A percentile compares a stretch with the other conserved stretches of the same genome.
Evolutionary conservation across 1,140 invertebrate species (phyloP).

Genomic region (Pogonognathellus flavescens): DNA sequence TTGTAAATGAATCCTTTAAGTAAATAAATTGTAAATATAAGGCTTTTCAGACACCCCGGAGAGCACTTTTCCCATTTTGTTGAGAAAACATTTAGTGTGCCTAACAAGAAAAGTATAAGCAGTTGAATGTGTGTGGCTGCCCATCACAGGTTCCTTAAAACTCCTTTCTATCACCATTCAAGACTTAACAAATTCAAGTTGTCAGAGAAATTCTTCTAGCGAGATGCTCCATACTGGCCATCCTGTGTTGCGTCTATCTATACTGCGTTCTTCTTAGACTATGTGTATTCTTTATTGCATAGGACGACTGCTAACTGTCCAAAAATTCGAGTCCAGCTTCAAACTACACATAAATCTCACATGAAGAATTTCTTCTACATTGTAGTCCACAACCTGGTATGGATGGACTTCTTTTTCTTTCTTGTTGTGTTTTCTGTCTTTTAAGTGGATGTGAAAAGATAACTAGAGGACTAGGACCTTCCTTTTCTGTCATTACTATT

Average conservation of each 20-base stretch:
- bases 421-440: neutral
- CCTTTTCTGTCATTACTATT: neutral
- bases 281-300: neutral
- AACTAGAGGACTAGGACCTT: neutral
- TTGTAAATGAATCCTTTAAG: constrained; percentile 19
- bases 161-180: neutral
- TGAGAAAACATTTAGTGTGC: neutral
- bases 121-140: constrained; percentile 20
- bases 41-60: constrained; percentile 41
- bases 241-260: neutral
- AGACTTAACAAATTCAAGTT: constrained; percentile 22
- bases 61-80: constrained; percentile 22
- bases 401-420: neutral
- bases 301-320: constrained; percentile 22
- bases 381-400: neutral
- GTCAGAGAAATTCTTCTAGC: constrained; percentile 1
- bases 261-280: neutral
- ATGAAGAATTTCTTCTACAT: neutral
- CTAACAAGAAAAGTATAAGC: neutral
- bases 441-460: neutral
- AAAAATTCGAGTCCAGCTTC: neutral
- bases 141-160: neutral
- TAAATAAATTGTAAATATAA: constrained; percentile 53
- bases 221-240: constrained; percentile 7
- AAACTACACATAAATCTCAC: constrained; percentile 37